Percentiles rank a stretch among this genome's conserved stretches.
Evolutionary conservation across 2,888 invertebrate species (phyloP).

Genomic region (Drosophila kambysellisi): DNA sequence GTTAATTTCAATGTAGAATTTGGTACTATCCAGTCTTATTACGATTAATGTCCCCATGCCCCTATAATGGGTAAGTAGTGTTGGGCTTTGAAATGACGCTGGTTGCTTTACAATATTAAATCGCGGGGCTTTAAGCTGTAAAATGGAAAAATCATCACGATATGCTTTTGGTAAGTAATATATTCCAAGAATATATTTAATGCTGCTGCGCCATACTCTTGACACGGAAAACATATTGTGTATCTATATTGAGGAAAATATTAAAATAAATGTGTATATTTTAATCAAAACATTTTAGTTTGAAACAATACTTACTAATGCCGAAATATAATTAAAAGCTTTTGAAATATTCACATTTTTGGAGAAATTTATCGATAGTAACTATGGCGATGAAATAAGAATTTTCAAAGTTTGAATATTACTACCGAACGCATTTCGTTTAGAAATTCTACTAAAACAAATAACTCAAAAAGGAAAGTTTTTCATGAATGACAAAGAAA

Average conservation of each 20-base stretch:
- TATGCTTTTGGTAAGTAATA: background rate
- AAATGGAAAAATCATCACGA: background rate
- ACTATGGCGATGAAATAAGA: background rate
- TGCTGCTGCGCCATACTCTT: slow-evolving; percentile 12
- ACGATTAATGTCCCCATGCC: slow-evolving; percentile 5
- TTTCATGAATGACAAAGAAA: background rate
- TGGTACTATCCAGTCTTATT: slow-evolving; percentile 5
- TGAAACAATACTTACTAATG: background rate
- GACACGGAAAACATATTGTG: slow-evolving; percentile 22
- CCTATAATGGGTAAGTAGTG: background rate
- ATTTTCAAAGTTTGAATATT: background rate
- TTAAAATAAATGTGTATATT: background rate
- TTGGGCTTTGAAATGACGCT: background rate
- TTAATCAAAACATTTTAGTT: too few species aligned
- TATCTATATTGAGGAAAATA: background rate
- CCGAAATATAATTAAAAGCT: background rate
- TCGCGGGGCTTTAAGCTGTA: background rate
- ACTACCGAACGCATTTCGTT: background rate
- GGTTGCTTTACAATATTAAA: background rate
- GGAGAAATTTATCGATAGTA: background rate
- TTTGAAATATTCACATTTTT: background rate
- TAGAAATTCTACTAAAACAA: background rate
- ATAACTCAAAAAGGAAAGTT: background rate
- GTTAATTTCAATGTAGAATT: slow-evolving; percentile 33
- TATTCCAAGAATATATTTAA: background rate